Evolutionary conservation across 2,113 vertebrate species (phyloP).

Genomic region (Amia ocellicauda): DNA sequence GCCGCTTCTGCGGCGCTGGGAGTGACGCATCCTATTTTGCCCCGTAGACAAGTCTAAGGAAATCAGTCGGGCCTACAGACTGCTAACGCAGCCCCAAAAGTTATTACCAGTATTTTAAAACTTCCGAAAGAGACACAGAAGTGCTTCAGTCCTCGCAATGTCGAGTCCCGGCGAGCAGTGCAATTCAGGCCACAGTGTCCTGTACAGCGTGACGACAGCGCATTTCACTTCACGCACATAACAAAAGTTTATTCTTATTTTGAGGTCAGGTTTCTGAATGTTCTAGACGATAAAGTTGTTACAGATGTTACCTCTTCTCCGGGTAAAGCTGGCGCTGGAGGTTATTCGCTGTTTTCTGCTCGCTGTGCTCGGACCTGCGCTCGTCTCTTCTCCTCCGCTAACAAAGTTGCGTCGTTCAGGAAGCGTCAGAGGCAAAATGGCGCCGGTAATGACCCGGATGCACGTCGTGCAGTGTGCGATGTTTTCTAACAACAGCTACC

Average conservation of each 20-base stretch:
- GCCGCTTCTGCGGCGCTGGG: no score
- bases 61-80: no score
- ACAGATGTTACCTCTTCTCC: neutral
- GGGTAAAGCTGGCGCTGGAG: neutral
- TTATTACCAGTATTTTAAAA: no score
- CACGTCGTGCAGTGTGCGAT: conserved; percentile 5
- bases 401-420: neutral
- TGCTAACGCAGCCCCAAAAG: no score
- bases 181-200: no score
- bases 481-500: no score
- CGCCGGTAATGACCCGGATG: neutral
- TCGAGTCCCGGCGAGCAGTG: no score
- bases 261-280: neutral
- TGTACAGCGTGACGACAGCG: no score
- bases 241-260: neutral
- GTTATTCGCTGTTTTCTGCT: neutral
- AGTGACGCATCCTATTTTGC: no score
- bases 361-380: neutral
- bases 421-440: conserved; percentile 9
- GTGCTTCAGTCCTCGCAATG: no score
- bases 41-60: no score
- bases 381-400: neutral
- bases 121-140: no score
- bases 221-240: neutral
- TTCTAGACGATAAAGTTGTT: neutral